These are phyloP conservation scores for Sinocyclocheilus grahami DNA, from an alignment of 2,113 vertebrate genomes.

Conservation along the genomic window DNA sequence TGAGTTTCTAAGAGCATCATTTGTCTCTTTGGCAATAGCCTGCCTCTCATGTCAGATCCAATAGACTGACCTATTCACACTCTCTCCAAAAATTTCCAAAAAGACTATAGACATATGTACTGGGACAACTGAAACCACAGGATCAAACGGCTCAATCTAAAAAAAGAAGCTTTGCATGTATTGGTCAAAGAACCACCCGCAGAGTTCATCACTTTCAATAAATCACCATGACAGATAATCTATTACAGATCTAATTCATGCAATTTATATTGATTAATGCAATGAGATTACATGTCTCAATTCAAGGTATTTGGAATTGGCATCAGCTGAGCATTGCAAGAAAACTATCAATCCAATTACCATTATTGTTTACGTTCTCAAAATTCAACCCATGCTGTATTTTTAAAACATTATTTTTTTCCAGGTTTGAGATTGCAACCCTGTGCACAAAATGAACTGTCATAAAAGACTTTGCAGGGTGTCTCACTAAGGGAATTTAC, in stretches of 20 bases:
- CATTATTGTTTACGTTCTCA: background rate
- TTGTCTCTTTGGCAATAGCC: constrained; percentile 26
- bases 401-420: background rate
- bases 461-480: constrained; percentile 12
- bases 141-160: constrained; percentile 7
- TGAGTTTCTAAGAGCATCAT: constrained; percentile 18
- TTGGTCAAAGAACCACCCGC: constrained; percentile 11
- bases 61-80: constrained; percentile 24
- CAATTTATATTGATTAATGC: constrained; percentile 47
- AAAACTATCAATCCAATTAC: constrained; percentile 21
- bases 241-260: constrained; percentile 42
- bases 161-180: background rate
- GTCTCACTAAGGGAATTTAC: constrained; percentile 59
- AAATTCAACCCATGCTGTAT: background rate
- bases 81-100: constrained; percentile 13
- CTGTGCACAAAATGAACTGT: background rate
- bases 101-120: constrained; percentile 2
- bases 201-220: constrained; percentile 35
- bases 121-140: background rate
- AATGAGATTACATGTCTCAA: constrained; percentile 36
- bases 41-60: constrained; percentile 25
- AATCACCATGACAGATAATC: constrained; percentile 49
- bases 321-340: constrained; percentile 14
- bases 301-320: constrained; percentile 38
- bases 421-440: background rate